A percentile compares a stretch with the other conserved stretches of the same genome.
Evolutionary conservation across 2,888 invertebrate genomes (phyloP).

Genomic region (Steinernema hermaphroditum): DNA sequence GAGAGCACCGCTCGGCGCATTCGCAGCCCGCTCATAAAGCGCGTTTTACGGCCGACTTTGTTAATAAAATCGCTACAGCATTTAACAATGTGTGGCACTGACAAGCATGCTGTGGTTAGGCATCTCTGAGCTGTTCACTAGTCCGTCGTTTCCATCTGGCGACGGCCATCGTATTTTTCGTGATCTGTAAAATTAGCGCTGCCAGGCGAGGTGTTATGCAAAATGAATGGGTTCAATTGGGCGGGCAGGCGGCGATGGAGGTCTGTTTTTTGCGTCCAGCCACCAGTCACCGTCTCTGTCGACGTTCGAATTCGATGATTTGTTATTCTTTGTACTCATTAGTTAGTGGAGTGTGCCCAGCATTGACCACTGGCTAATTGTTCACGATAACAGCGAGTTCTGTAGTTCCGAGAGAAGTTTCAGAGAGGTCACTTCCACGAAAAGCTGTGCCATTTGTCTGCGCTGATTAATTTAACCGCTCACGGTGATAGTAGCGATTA

Average conservation of each 20-base stretch:
- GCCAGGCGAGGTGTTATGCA: not conserved
- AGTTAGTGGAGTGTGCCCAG: no score
- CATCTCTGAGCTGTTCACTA: not conserved
- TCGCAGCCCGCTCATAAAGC: not conserved
- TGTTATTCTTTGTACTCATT: constrained; percentile 1
- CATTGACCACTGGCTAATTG: not conserved
- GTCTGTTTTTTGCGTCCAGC: not conserved
- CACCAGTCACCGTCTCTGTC: not conserved
- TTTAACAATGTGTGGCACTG: constrained; percentile 6
- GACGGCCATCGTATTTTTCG: not conserved
- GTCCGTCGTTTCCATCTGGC: not conserved
- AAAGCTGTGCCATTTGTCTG: not conserved
- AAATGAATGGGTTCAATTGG: constrained; percentile 13
- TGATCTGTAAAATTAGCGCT: not conserved
- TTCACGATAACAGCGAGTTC: not conserved
- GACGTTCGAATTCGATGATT: not conserved
- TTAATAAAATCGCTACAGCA: not conserved
- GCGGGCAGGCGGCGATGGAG: not conserved
- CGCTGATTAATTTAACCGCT: constrained; percentile 1
- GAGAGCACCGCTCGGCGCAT: not conserved
- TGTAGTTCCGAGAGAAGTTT: no score
- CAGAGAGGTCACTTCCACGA: not conserved
- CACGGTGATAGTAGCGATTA: not conserved
- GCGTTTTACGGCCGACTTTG: constrained; percentile 12
- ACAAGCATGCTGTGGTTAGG: not conserved